Percentiles rank a stretch among this genome's conserved stretches.
Evolutionary conservation across 2,113 vertebrate genomes (phyloP).

Genomic region (Empidonax alnorum): DNA sequence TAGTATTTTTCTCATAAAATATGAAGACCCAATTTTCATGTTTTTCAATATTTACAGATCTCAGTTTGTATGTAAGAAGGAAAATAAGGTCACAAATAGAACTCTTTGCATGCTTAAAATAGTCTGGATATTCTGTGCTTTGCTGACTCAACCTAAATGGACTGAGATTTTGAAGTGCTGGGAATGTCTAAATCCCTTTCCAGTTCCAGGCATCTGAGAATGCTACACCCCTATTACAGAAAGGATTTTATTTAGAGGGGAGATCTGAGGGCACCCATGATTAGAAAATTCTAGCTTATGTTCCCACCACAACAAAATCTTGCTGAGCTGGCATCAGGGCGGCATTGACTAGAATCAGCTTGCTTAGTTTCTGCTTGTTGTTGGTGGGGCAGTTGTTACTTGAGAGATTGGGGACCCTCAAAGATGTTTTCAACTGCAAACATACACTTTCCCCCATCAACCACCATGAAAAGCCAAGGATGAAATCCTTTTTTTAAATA

Average conservation of each 20-base stretch:
- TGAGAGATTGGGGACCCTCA: background rate
- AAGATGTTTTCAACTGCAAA: background rate
- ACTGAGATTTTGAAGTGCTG: background rate
- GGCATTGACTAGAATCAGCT: background rate
- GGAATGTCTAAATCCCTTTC: background rate
- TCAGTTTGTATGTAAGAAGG: background rate
- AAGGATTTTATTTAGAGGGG: background rate
- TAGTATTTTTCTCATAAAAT: slow-evolving; percentile 11
- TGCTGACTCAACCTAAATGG: slow-evolving; percentile 27
- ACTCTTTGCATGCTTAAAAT: slow-evolving; percentile 7
- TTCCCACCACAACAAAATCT: background rate
- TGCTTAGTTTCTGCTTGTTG: background rate
- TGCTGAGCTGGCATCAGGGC: background rate
- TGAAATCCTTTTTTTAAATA: background rate
- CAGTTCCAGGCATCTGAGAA: background rate
- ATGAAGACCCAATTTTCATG: background rate
- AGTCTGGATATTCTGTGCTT: background rate
- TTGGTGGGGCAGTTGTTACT: background rate
- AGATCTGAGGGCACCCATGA: background rate
- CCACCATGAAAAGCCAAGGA: background rate
- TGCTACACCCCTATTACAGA: background rate
- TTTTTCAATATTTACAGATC: slow-evolving; percentile 40
- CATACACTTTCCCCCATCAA: background rate
- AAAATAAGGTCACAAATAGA: background rate
- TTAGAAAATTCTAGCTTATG: background rate